A percentile compares a stretch with the other conserved stretches of the same genome.
Conservation (phyloP, 2,113 vertebrate genomes). For the Corydoras sp. region DNA sequence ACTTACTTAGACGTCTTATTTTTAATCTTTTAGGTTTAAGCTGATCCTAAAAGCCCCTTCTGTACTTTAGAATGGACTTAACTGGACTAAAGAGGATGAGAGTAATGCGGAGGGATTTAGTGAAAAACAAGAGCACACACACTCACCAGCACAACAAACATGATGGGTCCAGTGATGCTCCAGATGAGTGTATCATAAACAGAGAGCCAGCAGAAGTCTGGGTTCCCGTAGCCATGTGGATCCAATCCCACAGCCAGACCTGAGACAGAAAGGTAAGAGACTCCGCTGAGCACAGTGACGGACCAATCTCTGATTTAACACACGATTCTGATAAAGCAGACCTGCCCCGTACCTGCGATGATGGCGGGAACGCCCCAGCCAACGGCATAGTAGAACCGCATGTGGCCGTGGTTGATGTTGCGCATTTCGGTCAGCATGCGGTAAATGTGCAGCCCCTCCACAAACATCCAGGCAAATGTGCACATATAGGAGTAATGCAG, state of each 20-base stretch:
- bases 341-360: conserved; percentile 69
- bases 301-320: no score
- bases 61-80: no score
- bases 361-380: conserved; percentile 82
- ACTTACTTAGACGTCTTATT: no score
- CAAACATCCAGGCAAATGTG: conserved; percentile 80
- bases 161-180: conserved; percentile 77
- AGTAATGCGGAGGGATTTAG: background rate
- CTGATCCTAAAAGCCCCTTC: no score
- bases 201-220: conserved; percentile 87
- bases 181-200: conserved; percentile 81
- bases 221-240: conserved; percentile 83
- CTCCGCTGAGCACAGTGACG: no score
- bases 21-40: no score
- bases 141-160: conserved; percentile 69
- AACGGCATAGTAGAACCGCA: conserved; percentile 80
- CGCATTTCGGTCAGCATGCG: conserved; percentile 81
- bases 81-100: no score
- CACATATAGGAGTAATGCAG: conserved; percentile 80
- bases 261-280: conserved; percentile 38
- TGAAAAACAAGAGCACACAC: background rate
- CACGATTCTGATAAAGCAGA: no score
- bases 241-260: conserved; percentile 83
- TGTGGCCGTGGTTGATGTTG: conserved; percentile 78
- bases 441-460: conserved; percentile 80